Evolutionary conservation across 2,113 vertebrate species (phyloP), one percentile per base, ranked within the genome.

Genomic region (Puffinus mauretanicus): DNA sequence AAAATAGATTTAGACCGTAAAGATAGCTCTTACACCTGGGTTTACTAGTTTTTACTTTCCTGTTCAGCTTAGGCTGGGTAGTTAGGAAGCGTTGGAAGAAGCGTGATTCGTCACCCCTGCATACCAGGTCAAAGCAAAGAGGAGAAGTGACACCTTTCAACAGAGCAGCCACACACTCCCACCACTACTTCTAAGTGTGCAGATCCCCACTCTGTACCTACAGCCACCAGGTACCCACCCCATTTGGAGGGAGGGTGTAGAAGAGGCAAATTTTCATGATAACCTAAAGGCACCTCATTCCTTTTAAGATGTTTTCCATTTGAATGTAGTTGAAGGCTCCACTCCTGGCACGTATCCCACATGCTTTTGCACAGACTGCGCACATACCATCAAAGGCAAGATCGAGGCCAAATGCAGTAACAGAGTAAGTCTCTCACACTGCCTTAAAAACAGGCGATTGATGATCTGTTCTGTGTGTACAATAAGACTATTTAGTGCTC

Each of bases 401-500:
- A 72, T 1, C 3, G 40, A 65, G 69, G 88, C 94, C 96, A 96
- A 90, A 75, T 58, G 52, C 77, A 85, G 81, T 36, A 90, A 95
- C 38, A 96, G 87, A 96, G 2, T 93, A 84, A 93, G 77, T 78
- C 86, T 86, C 86, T 94, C n/a, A 85, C n/a, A 76, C 49, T 69
- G 80, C 88, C 73, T 76, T 93, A 76, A 94, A 94, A 95, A 44
- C 90, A 77, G 82, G 92, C 38, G 0, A 94, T 17, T 76, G 94
- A 94, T 96, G 95, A 89, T 96, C 81, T 92, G 57, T 80, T 78
- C 0, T 19, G 21, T 52, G 60, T 30, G 54, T 13, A 96, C 91
- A 96, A 84, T 94, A 75, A 54, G 95, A 58, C 91, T 69, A 97
- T 91, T 91, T 72, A 87, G 70, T 7, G 7, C 6, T 86, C 36